Evolutionary conservation across 2,888 invertebrate species (phyloP).

Genomic region (Thelaira solivaga): DNA sequence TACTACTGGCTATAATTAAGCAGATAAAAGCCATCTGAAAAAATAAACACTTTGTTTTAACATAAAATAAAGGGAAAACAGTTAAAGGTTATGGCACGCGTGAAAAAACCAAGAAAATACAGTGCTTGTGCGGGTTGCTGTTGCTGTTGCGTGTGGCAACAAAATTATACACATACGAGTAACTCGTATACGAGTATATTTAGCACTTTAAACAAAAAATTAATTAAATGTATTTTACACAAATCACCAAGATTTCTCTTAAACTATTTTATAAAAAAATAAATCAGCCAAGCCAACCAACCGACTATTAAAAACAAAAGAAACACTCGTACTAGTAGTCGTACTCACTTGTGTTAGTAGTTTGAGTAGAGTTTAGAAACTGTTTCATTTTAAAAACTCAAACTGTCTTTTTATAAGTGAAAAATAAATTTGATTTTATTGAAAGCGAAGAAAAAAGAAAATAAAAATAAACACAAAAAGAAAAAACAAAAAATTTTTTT

Average conservation of each 20-base stretch:
- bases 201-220: neutral
- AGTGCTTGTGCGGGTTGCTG: too few relatives aligned
- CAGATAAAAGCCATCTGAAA: too few relatives aligned
- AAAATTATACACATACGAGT: slow-evolving; percentile 3
- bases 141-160: slow-evolving; percentile 18
- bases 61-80: too few relatives aligned
- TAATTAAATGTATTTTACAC: neutral
- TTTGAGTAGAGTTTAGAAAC: slow-evolving; percentile 24
- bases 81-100: slow-evolving; percentile 17
- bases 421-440: neutral
- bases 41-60: too few relatives aligned
- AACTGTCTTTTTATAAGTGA: slow-evolving; percentile 2
- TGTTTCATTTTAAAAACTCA: neutral
- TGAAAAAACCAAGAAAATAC: neutral
- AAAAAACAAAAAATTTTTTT: slow-evolving; percentile 10
- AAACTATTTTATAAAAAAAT: too few relatives aligned
- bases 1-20: too few relatives aligned
- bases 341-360: slow-evolving; percentile 12
- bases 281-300: too few relatives aligned
- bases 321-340: too few relatives aligned
- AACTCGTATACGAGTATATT: too few relatives aligned
- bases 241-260: neutral
- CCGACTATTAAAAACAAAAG: too few relatives aligned
- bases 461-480: neutral
- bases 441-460: neutral